These are phyloP conservation scores for Dendroctonus valens DNA, from an alignment of 1,140 invertebrate genomes.

Conservation along the genomic window DNA sequence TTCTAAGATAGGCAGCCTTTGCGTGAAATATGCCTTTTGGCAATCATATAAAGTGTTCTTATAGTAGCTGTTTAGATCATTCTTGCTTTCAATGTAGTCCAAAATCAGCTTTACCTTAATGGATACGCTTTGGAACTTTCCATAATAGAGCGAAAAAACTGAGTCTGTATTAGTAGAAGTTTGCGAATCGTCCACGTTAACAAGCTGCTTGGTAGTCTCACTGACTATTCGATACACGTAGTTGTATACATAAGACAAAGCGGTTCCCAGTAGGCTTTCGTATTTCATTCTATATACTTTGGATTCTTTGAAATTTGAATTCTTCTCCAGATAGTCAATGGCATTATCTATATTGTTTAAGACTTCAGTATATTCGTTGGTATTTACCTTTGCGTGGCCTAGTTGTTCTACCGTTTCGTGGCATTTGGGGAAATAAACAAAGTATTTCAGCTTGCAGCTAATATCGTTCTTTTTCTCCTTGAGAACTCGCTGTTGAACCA, in stretches of 20 bases:
- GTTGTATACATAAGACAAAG: constrained; percentile 58
- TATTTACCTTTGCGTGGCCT: constrained; percentile 66
- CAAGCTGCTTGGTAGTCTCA: constrained; percentile 74
- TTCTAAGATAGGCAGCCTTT: constrained; percentile 70
- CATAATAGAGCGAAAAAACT: constrained; percentile 88
- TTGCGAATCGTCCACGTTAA: constrained; percentile 41
- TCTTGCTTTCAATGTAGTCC: constrained; percentile 72
- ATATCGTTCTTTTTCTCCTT: constrained; percentile 77
- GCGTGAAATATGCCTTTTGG: constrained; percentile 80
- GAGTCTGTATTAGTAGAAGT: constrained; percentile 59
- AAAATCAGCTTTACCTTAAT: constrained; percentile 80
- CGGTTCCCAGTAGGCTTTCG: constrained; percentile 72
- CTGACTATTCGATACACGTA: constrained; percentile 44
- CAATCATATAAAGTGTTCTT: constrained; percentile 75
- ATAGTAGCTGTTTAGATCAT: constrained; percentile 71
- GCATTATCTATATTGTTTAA: constrained; percentile 85
- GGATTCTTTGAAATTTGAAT: constrained; percentile 73
- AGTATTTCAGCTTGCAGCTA: constrained; percentile 77
- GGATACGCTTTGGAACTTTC: constrained; percentile 88
- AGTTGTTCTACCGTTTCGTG: constrained; percentile 68
- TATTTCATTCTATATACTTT: constrained; percentile 78
- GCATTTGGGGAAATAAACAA: constrained; percentile 80
- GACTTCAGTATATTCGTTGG: constrained; percentile 78
- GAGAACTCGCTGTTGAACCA: constrained; percentile 82
- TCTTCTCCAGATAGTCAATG: constrained; percentile 75